phyloP scores from a whole-genome alignment of 2,797 vertebrate species.

The Gymnothorax javanicus region DNA sequence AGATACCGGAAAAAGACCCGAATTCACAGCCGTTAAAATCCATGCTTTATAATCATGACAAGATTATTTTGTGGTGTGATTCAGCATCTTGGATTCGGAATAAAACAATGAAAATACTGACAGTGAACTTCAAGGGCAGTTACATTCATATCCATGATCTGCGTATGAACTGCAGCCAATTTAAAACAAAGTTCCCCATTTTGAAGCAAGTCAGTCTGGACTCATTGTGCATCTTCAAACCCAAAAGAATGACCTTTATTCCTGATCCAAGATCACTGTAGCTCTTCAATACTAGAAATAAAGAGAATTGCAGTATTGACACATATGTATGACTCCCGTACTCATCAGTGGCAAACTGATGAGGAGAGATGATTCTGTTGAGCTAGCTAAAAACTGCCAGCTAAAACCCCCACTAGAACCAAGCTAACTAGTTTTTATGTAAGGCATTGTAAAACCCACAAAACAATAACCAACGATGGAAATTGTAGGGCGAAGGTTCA shows the following conservation, averaged over 20 bases:
- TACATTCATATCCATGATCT: not conserved
- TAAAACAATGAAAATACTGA: not conserved
- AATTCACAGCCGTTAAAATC: not conserved
- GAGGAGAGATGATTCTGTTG: constrained; percentile 2
- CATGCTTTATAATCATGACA: not conserved
- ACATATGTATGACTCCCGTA: no score
- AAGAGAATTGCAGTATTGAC: no score
- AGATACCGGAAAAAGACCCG: not conserved
- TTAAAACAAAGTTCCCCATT: no score
- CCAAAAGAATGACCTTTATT: no score
- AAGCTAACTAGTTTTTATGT: constrained; percentile 36
- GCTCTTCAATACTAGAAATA: no score
- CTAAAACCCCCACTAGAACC: constrained; percentile 41
- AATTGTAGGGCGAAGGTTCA: no score
- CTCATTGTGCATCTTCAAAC: no score
- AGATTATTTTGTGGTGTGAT: not conserved
- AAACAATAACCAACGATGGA: no score
- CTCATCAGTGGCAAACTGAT: no score
- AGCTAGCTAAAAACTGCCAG: not conserved
- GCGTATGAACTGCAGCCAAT: not conserved
- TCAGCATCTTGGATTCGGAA: not conserved
- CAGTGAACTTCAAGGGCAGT: not conserved
- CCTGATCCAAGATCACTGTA: no score
- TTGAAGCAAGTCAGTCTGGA: no score
- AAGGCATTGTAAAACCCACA: no score